phyloP scores from a whole-genome alignment of 2,113 vertebrate species.

The Regulus satrapa region DNA sequence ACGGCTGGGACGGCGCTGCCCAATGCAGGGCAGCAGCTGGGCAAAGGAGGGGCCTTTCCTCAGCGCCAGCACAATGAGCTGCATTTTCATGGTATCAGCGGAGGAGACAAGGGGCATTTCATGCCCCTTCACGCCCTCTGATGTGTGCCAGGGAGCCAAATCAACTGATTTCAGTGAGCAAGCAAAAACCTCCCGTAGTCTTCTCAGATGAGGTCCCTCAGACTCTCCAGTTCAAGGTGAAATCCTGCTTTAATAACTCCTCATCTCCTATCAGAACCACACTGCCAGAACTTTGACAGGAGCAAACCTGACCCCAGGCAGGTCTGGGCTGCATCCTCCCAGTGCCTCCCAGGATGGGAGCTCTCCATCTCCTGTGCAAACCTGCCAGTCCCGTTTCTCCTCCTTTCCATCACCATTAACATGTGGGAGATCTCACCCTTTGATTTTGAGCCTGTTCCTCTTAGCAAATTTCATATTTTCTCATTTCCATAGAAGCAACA shows the following conservation, averaged over 20 bases:
- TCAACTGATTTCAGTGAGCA: not conserved
- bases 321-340: not conserved
- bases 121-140: not conserved
- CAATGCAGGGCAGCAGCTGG: not conserved
- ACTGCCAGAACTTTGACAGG: not conserved
- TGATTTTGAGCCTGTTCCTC: not conserved
- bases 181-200: not conserved
- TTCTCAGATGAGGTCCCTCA: fast-evolving
- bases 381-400: not conserved
- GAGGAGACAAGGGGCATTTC: not conserved
- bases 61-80: not conserved
- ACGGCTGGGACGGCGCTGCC: not conserved
- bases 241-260: not conserved
- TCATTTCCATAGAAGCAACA: not conserved
- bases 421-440: not conserved
- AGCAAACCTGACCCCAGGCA: fast-evolving
- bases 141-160: not conserved
- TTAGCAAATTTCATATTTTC: not conserved
- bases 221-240: not conserved
- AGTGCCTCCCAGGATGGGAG: not conserved
- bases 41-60: not conserved
- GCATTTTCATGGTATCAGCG: not conserved
- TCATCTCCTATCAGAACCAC: not conserved
- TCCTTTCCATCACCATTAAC: not conserved
- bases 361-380: not conserved